Conservation (phyloP, 2,888 invertebrate species). For the Galeruca laticollis region DNA sequence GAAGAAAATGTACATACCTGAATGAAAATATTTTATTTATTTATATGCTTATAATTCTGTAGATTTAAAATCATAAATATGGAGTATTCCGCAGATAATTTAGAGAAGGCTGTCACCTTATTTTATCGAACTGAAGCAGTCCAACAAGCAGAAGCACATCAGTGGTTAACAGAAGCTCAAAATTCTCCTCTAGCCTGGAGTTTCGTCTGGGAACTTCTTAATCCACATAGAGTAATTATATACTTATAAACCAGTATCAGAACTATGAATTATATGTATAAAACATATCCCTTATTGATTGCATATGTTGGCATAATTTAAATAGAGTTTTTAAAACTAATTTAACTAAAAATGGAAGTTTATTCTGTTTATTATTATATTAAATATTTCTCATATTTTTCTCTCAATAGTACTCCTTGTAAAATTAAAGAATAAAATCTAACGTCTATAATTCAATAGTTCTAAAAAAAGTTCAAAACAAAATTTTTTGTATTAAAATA, state of each 20-base stretch:
- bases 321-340: neutral
- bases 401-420: too few species aligned
- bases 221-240: constrained; percentile 78
- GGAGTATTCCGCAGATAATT: constrained; percentile 75
- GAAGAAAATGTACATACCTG: constrained; percentile 16
- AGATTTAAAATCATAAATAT: constrained; percentile 58
- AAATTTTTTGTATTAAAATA: too few species aligned
- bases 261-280: neutral
- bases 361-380: constrained; percentile 6
- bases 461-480: too few species aligned
- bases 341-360: neutral
- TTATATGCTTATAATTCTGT: constrained; percentile 3
- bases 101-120: constrained; percentile 77
- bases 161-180: constrained; percentile 89
- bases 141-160: constrained; percentile 83
- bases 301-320: neutral
- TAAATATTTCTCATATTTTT: too few species aligned
- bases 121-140: constrained; percentile 74
- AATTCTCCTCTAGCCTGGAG: constrained; percentile 91
- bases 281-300: neutral
- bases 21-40: constrained; percentile 13
- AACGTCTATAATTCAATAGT: too few species aligned
- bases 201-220: constrained; percentile 90
- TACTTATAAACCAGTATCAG: neutral
- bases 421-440: too few species aligned